Conservation (phyloP, 2,113 vertebrate species). For the Hyla sarda region DNA sequence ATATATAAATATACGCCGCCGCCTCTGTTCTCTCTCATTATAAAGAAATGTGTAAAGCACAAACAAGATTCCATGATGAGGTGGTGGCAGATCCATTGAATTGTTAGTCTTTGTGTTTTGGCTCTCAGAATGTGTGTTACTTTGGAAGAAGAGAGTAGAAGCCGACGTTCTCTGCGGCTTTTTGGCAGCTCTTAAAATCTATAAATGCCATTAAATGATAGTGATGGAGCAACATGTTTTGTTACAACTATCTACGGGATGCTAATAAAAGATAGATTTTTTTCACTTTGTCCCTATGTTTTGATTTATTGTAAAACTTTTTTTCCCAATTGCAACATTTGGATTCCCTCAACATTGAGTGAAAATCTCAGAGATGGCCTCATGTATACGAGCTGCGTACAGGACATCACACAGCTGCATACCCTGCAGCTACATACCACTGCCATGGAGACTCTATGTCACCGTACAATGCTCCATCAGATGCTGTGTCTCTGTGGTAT, state of each 20-base stretch:
- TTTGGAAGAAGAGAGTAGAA: background rate
- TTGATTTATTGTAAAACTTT: background rate
- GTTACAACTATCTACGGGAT: background rate
- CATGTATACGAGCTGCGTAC: too few relatives aligned
- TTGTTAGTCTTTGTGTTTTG: conserved; percentile 38
- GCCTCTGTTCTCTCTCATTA: conserved; percentile 34
- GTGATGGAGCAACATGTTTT: background rate
- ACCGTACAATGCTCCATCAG: too few relatives aligned
- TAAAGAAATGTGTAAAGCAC: background rate
- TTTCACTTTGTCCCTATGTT: background rate
- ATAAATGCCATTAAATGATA: conserved; percentile 22
- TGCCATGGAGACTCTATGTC: too few relatives aligned
- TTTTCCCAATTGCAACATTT: background rate
- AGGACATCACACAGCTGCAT: too few relatives aligned
- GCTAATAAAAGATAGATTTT: background rate
- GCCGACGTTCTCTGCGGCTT: background rate
- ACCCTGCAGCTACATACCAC: too few relatives aligned
- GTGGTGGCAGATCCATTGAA: conserved; percentile 22
- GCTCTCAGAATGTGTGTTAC: conserved; percentile 4
- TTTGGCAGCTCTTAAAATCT: conserved; percentile 24
- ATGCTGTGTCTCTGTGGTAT: too few relatives aligned
- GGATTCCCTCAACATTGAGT: too few relatives aligned
- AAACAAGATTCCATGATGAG: background rate
- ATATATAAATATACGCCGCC: conserved; percentile 22
- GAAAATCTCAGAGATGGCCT: too few relatives aligned